Conservation (phyloP, 2,113 vertebrate genomes). For the Serinus canaria region DNA sequence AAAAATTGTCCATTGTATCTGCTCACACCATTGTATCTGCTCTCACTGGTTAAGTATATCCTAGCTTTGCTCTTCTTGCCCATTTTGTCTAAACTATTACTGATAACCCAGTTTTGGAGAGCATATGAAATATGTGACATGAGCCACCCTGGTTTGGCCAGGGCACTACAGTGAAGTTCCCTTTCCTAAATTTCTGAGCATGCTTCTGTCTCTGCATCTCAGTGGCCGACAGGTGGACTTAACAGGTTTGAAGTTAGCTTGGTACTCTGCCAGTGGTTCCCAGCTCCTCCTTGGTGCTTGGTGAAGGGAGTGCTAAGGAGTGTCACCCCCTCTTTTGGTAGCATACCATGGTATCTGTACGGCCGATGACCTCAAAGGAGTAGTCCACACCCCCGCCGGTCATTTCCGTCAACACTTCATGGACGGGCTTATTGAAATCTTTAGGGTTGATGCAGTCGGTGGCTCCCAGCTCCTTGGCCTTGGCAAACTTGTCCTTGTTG, state of each 20-base stretch:
- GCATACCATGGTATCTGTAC: slow-evolving; percentile 78
- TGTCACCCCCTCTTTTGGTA: neutral
- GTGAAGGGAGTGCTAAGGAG: neutral
- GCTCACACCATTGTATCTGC: neutral
- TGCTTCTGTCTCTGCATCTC: neutral
- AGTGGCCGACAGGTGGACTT: neutral
- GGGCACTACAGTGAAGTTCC: neutral
- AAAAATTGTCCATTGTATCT: neutral
- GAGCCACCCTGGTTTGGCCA: neutral
- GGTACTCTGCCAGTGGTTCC: neutral
- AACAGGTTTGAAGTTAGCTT: neutral
- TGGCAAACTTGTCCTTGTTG: slow-evolving; percentile 78
- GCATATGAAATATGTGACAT: neutral
- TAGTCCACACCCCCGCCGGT: slow-evolving; percentile 80
- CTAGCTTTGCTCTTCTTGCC: neutral
- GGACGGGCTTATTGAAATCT: slow-evolving; percentile 72
- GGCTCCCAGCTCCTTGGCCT: slow-evolving; percentile 78
- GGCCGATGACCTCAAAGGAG: slow-evolving; percentile 83
- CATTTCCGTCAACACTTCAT: slow-evolving; percentile 79
- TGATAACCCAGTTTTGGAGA: neutral
- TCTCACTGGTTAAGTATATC: neutral
- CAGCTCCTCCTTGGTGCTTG: neutral
- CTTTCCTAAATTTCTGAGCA: neutral
- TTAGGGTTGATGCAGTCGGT: slow-evolving; percentile 83
- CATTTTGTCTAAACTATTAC: neutral